Evolutionary conservation across 2,888 invertebrate species (phyloP).

Genomic region (Agrotis exclamationis): DNA sequence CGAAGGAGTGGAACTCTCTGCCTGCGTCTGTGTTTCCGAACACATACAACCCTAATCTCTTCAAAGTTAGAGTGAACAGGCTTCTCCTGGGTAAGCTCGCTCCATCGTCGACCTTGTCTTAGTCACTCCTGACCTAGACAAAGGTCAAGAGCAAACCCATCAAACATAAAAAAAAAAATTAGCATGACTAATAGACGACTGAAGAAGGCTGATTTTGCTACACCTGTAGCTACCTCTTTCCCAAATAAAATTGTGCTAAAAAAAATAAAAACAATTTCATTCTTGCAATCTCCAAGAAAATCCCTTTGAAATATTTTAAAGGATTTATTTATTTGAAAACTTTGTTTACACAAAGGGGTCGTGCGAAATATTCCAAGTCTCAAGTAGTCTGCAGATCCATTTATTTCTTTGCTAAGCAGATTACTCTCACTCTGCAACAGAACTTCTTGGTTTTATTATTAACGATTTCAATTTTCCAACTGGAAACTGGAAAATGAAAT

Average conservation of each 20-base stretch:
- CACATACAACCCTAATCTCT: too few relatives aligned
- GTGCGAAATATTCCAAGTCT: conserved; percentile 20
- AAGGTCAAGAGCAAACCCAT: too few relatives aligned
- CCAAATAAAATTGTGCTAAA: neutral
- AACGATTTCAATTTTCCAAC: conserved; percentile 6
- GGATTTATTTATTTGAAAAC: conserved; percentile 39
- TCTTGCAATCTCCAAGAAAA: conserved; percentile 21
- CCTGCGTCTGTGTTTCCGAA: too few relatives aligned
- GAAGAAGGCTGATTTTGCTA: neutral
- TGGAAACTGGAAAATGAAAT: neutral
- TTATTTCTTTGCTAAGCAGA: conserved; percentile 28
- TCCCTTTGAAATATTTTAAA: conserved; percentile 38
- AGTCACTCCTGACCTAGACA: too few relatives aligned
- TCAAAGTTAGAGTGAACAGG: too few relatives aligned
- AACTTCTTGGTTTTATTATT: conserved; percentile 15
- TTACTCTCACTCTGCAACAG: conserved; percentile 26
- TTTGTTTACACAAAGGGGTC: conserved; percentile 32
- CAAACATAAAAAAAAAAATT: too few relatives aligned
- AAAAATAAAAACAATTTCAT: conserved; percentile 17
- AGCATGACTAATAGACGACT: too few relatives aligned
- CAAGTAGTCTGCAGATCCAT: conserved; percentile 13
- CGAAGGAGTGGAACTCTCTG: too few relatives aligned
- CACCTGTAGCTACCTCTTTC: neutral
- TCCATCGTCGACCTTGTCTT: too few relatives aligned
- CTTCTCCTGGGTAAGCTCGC: too few relatives aligned